Evolutionary conservation across 2,888 invertebrate species (phyloP).

Genomic region (Notodonta dromedarius): DNA sequence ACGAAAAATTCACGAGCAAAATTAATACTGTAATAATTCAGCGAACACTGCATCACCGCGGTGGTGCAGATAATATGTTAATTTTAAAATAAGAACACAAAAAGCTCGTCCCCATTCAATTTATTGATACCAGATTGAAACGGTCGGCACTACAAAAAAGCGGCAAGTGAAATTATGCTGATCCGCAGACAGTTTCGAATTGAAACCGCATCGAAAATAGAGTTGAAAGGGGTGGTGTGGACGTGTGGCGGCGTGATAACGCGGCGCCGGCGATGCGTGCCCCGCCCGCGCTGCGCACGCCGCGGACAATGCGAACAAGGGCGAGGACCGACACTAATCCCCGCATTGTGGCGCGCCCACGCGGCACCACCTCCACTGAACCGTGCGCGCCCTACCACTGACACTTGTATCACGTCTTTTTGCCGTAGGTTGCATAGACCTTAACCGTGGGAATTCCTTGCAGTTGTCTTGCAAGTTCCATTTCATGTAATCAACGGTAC

Average conservation of each 20-base stretch:
- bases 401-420: neutral
- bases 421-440: neutral
- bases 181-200: slow-evolving; percentile 73
- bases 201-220: slow-evolving; percentile 66
- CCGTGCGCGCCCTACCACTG: slow-evolving; percentile 46
- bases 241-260: slow-evolving; percentile 71
- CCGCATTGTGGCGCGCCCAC: slow-evolving; percentile 53
- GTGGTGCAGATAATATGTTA: slow-evolving; percentile 15
- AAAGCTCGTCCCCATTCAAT: slow-evolving; percentile 58
- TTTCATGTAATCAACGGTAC: too few species aligned
- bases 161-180: slow-evolving; percentile 72
- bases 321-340: slow-evolving; percentile 71
- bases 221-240: slow-evolving; percentile 65
- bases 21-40: neutral
- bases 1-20: neutral
- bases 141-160: slow-evolving; percentile 63
- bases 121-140: slow-evolving; percentile 67
- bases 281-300: slow-evolving; percentile 55
- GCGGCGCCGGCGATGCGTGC: slow-evolving; percentile 59
- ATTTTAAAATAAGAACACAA: slow-evolving; percentile 18
- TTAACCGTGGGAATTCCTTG: neutral
- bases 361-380: slow-evolving; percentile 28
- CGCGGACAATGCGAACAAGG: slow-evolving; percentile 62
- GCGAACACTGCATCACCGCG: neutral
- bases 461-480: neutral